Evolutionary conservation across 2,113 vertebrate genomes (phyloP).

Genomic region (Cheirogaleus medius): DNA sequence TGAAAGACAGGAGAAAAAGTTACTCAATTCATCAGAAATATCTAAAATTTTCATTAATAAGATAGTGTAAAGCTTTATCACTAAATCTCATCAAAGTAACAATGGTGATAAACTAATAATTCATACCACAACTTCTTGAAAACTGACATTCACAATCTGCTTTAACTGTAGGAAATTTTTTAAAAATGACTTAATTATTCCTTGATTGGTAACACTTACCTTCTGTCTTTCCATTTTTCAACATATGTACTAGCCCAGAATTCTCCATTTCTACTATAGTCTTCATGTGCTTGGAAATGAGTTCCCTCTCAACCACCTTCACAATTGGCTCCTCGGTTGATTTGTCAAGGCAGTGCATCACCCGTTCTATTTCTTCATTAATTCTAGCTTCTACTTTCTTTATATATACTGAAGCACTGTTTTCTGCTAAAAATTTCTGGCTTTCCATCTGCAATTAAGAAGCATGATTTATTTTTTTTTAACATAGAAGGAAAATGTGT

Average conservation of each 20-base stretch:
- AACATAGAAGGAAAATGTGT: conserved; percentile 10
- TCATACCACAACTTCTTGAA: background rate
- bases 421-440: conserved; percentile 99
- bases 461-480: conserved; percentile 62
- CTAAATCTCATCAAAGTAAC: background rate
- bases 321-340: conserved; percentile 98
- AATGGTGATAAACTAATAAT: background rate
- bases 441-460: conserved; percentile 95
- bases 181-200: background rate
- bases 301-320: conserved; percentile 97
- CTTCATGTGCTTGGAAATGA: conserved; percentile 99
- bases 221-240: conserved; percentile 99
- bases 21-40: background rate
- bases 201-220: conserved; percentile 83
- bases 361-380: conserved; percentile 99
- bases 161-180: background rate
- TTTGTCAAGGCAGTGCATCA: conserved; percentile 99
- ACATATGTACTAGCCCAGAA: conserved; percentile 98
- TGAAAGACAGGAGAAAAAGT: background rate
- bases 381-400: conserved; percentile 99
- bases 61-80: background rate
- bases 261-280: conserved; percentile 99
- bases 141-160: background rate
- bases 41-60: background rate
- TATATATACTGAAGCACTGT: conserved; percentile 99